A percentile compares a stretch with the other conserved stretches of the same genome.
Evolutionary conservation across 2,797 vertebrate species (phyloP).

Genomic region (Helostoma temminkii): DNA sequence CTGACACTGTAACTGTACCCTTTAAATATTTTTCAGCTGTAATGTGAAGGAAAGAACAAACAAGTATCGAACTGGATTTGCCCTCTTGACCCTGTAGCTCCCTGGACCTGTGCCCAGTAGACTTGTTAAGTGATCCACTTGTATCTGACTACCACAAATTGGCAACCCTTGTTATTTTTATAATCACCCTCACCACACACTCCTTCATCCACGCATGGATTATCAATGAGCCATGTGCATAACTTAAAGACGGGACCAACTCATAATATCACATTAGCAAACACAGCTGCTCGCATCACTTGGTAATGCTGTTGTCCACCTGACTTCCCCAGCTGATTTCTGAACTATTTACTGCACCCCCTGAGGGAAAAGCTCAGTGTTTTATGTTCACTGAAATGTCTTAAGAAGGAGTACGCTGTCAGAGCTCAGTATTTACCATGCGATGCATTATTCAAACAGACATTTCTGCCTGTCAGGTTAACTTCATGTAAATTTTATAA

Average conservation of each 20-base stretch:
- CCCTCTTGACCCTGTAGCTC: not conserved
- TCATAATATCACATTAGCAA: conserved; percentile 37
- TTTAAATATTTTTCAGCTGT: too few relatives aligned
- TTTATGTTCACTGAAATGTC: conserved; percentile 43
- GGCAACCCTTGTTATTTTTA: conserved; percentile 24
- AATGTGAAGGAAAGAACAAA: too few relatives aligned
- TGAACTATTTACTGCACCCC: conserved; percentile 29
- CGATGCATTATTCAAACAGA: conserved; percentile 75
- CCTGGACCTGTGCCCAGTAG: not conserved
- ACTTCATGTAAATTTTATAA: conserved; percentile 70
- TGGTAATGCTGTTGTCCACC: not conserved
- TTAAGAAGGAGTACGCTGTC: conserved; percentile 25
- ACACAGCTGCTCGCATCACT: conserved; percentile 27
- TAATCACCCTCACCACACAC: conserved; percentile 15
- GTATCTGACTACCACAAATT: conserved; percentile 9
- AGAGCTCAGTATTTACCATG: conserved; percentile 69
- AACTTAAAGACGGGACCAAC: conserved; percentile 33
- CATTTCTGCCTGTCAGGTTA: conserved; percentile 71
- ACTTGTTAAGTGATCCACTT: not conserved
- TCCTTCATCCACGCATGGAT: conserved; percentile 49
- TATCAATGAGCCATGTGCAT: conserved; percentile 57
- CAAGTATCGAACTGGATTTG: not conserved
- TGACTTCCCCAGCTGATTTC: conserved; percentile 20
- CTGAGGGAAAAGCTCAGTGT: conserved; percentile 29
- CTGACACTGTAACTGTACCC: too few relatives aligned